phyloP scores from a whole-genome alignment of 2,888 invertebrate genomes.

The Slavum lentiscoides region DNA sequence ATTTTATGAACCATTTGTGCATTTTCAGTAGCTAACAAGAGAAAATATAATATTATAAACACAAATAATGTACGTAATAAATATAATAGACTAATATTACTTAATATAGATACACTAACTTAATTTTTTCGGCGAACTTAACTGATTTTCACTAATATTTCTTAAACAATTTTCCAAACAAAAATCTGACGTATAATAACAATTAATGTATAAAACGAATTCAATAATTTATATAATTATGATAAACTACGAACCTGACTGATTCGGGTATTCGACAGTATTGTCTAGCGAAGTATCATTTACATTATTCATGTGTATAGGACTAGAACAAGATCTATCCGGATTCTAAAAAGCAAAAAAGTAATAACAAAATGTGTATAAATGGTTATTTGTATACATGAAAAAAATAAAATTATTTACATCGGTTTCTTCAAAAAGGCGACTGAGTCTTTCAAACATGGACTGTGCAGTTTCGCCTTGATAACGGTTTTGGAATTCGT shows the following conservation, averaged over 20 bases:
- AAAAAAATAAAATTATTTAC: slow-evolving; percentile 2
- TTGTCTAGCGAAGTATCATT: background rate
- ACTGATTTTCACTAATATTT: background rate
- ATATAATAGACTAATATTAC: background rate
- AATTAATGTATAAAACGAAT: background rate
- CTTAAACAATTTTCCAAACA: slow-evolving; percentile 29
- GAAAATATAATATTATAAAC: background rate
- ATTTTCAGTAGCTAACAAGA: slow-evolving; percentile 18
- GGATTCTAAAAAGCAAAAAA: slow-evolving; percentile 9
- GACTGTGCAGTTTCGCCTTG: slow-evolving; percentile 47
- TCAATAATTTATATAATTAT: background rate
- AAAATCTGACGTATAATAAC: slow-evolving; percentile 25
- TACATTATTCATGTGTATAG: slow-evolving; percentile 1
- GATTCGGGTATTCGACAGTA: slow-evolving; percentile 8
- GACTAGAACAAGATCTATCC: background rate
- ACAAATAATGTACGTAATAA: background rate
- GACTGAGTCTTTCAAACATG: slow-evolving; percentile 46
- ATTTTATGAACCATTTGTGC: slow-evolving; percentile 31
- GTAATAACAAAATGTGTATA: background rate
- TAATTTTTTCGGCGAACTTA: slow-evolving; percentile 29
- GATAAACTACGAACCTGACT: slow-evolving; percentile 16
- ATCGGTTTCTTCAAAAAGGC: slow-evolving; percentile 42
- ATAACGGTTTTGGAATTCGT: slow-evolving; percentile 36
- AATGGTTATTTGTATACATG: background rate
- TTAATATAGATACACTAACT: background rate